Percentiles rank a stretch among this genome's conserved stretches.
These are phyloP conservation scores for Otolemur garnettii DNA, from an alignment of 2,113 vertebrate genomes.

Conservation along the genomic window DNA sequence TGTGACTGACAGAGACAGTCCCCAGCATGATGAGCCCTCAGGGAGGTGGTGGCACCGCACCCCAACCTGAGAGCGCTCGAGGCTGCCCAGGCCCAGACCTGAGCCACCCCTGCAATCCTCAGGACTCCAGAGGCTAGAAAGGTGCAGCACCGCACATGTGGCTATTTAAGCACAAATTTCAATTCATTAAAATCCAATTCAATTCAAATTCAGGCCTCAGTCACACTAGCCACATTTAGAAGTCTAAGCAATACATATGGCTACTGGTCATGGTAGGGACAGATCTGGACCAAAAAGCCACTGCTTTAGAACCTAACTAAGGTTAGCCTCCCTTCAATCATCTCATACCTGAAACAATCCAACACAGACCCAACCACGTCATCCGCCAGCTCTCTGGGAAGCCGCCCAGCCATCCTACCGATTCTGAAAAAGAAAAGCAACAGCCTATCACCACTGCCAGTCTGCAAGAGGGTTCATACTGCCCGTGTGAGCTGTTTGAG, in stretches of 20 bases:
- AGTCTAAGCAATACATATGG: neutral
- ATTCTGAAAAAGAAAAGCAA: conserved; percentile 87
- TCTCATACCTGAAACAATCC: conserved; percentile 95
- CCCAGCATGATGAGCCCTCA: neutral
- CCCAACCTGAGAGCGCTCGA: fast-evolving
- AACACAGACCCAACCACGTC: conserved; percentile 97
- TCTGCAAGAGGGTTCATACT: fast-evolving
- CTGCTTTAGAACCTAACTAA: fast-evolving
- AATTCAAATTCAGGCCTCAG: neutral
- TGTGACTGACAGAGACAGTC: neutral
- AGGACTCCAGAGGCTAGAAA: neutral
- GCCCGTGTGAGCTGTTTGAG: fast-evolving
- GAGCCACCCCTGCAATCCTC: neutral
- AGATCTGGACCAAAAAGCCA: neutral
- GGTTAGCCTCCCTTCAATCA: fast-evolving
- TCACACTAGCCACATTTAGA: neutral
- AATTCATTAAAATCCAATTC: neutral
- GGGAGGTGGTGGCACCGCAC: neutral
- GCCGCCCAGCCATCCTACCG: conserved; percentile 95
- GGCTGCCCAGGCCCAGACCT: neutral
- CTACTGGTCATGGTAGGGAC: neutral
- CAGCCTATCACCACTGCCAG: fast-evolving
- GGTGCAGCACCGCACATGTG: no score
- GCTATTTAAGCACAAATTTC: neutral
- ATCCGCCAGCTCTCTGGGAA: conserved; percentile 96